Evolutionary conservation across 2,888 invertebrate genomes (phyloP), one percentile per base, ranked within the genome.

Genomic region (Platypus cylindrus): DNA sequence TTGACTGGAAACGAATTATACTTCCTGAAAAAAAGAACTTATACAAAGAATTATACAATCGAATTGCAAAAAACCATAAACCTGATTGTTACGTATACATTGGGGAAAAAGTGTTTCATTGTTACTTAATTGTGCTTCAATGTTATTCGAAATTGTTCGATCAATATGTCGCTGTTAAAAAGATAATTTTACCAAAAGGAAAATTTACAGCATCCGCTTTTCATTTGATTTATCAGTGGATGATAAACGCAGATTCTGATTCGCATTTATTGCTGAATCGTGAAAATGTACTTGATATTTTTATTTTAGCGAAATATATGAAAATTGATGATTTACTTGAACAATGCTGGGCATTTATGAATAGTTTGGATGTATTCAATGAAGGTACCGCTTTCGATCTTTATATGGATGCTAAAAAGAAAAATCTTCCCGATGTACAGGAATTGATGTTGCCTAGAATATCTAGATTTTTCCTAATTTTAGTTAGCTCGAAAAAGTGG

Each of bases 201-300:
- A 59, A 59, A 48, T 59, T 59, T 35, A 65, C 65, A 35, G 64
- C 67, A 5, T 56, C 56, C 42, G 71, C 81, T 1, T 84, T 84
- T 52, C 69, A 71, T 31, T 71, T 75, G 41, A 74, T 82, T 33
- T 85, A 84, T 58, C 77, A 81, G 46, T 85, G 84, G 84, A 84
- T 84, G 84, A 71, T 82, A 46, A 70, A 67, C 14, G 73, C 69
- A 5, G 66, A 64, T 34, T 76, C 77, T 3, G n/a, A n/a, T n/a
- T 74, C 76, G 44, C 72, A 69, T 44, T 75, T 74, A 32, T 60
- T 73, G 2, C 59, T 84, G 1, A 72, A 69, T 36, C 67, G 78
- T 30, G 73, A 78, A 35, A 82, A 81, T 41, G 71, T 83, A 27
- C 59, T 84, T 32, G 78, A 81, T 49, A 63, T 84, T 16, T 77